Base-by-base conservation (phyloP, 2,888 invertebrate genomes). In the Pegoplata infirma region DNA sequence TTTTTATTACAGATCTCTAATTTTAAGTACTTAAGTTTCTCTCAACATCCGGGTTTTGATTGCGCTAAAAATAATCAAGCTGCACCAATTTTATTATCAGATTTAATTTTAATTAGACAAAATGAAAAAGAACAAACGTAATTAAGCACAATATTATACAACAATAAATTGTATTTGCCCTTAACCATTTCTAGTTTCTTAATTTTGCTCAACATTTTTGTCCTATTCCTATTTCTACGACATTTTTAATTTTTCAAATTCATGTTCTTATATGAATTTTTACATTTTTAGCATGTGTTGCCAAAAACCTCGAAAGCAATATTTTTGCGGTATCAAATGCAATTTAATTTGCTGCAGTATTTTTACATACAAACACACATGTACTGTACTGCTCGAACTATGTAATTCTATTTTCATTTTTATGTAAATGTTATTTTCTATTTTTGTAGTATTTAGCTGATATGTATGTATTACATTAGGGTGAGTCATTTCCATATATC, bases 291-390 rank as follows among this genome's bases (percentile, higher is more conserved):
- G 74, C 78, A 79, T 79, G 32, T 79, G 78, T 74, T 79, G 78
- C 78, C 78, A 74, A 79, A 79, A 79, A 79, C 78, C 78, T 79
- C 78, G 74, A 79, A 74, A 69, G 74, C 78, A 74, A 79, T 79
- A 79, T 79, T 79, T 79, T 79, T 79, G 78, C 74, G 78, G 78
- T 79, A 74, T 74, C 64, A 79, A 79, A 74, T 74, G 66, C 78
- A 74, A 79, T 79, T 78, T 79, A 79, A 79, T 79, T 71, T 79
- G 78, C 69, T 79, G 74, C 78, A 79, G 78, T 74, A 79, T 25
- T 74, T 74, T 49, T 36, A 23, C 56, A 67, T 8, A 44, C 59
- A 36, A 10, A 21, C 53, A 63, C 0, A 25, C 25, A 63, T 5
- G 10, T 6, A 28, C n/a, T 17, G 36, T 10, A 53, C n/a, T 32